Conservation (phyloP, 2,797 vertebrate genomes). For the Falco columbarius region DNA sequence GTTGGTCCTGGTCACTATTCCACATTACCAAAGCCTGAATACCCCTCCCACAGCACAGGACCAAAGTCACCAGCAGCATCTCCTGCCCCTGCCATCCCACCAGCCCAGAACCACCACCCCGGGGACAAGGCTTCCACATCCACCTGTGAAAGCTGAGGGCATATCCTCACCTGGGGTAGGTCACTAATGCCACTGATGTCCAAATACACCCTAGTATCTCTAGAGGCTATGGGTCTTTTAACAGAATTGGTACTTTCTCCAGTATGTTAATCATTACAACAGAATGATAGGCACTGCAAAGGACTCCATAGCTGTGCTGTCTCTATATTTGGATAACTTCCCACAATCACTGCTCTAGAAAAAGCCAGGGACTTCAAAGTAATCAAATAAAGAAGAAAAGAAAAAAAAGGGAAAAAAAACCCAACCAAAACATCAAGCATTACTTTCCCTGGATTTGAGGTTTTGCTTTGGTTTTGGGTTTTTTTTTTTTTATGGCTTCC, state of each 20-base stretch:
- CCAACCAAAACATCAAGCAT: neutral
- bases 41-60: neutral
- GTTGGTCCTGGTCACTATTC: neutral
- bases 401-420: neutral
- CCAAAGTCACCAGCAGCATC: neutral
- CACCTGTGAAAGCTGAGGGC: neutral
- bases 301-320: neutral
- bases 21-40: neutral
- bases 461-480: neutral
- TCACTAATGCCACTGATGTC: neutral
- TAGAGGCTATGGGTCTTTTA: neutral
- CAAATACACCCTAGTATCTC: neutral
- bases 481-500: too few species aligned
- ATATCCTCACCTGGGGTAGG: neutral
- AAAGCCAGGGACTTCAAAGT: neutral
- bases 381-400: neutral
- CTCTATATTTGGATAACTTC: neutral
- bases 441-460: neutral
- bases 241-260: neutral
- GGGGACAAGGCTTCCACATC: neutral
- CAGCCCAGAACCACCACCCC: accelerated
- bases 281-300: neutral
- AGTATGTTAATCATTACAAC: neutral
- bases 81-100: accelerated
- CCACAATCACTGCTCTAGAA: neutral